A percentile compares a stretch with the other conserved stretches of the same genome.
Evolutionary conservation across 2,113 vertebrate species (phyloP).

Genomic region (Tinamus guttatus): DNA sequence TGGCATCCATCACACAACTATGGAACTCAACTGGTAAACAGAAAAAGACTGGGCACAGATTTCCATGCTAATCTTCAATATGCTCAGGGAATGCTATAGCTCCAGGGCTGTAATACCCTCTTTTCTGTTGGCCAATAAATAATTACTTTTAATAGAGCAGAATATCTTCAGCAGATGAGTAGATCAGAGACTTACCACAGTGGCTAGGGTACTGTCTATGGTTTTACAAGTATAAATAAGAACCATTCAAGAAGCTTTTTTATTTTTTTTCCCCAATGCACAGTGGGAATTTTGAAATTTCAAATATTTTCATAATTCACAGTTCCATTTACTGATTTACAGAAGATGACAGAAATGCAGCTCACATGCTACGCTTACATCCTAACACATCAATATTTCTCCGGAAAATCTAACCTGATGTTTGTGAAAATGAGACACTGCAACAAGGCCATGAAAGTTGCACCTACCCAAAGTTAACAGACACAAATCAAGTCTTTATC

Average conservation of each 20-base stretch:
- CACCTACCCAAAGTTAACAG: neutral
- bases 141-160: conserved; percentile 7
- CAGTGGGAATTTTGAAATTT: neutral
- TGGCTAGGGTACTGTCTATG: neutral
- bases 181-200: neutral
- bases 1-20: neutral
- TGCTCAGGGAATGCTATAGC: neutral
- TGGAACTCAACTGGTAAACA: neutral
- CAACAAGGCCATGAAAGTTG: rapidly evolving
- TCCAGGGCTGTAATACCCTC: neutral
- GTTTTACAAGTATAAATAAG: neutral
- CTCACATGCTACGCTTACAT: neutral
- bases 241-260: neutral
- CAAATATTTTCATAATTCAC: neutral
- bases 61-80: neutral
- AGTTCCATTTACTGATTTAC: neutral
- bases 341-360: neutral
- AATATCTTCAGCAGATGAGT: neutral
- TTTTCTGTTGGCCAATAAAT: neutral
- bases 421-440: neutral
- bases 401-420: neutral
- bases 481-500: neutral
- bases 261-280: neutral
- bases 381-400: neutral
- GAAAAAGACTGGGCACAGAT: neutral